Conservation (phyloP, 2,797 vertebrate species). For the Chelmon rostratus region DNA sequence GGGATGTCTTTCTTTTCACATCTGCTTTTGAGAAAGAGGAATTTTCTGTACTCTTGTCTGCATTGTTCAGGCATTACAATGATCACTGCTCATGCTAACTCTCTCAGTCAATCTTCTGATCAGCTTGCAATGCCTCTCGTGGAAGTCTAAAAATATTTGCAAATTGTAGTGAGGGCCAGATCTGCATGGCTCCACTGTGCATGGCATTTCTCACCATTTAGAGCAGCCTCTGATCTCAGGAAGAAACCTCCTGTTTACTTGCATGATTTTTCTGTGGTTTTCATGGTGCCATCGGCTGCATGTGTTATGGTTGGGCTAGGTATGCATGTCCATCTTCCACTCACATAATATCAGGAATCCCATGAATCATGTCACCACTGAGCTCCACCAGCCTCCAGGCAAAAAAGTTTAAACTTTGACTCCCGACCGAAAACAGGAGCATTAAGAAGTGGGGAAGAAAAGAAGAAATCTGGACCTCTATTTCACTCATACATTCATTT, state of each 20-base stretch:
- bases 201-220: not conserved
- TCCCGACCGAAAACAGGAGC: not conserved
- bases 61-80: constrained; percentile 23
- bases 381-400: constrained; percentile 3
- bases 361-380: not conserved
- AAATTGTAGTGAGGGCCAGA: constrained; percentile 3
- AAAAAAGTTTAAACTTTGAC: not conserved
- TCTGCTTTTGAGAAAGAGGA: constrained; percentile 19
- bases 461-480: no score
- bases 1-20: constrained; percentile 22
- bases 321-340: not conserved
- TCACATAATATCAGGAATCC: not conserved
- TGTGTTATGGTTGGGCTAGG: not conserved
- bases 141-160: not conserved
- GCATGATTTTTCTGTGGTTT: not conserved
- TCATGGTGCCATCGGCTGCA: constrained; percentile 1
- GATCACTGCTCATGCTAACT: not conserved
- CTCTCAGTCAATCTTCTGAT: not conserved
- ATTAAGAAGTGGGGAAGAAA: no score
- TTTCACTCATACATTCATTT: not conserved
- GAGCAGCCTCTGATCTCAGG: not conserved
- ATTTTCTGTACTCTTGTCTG: constrained; percentile 23
- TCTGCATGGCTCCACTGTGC: not conserved
- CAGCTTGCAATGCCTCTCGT: not conserved
- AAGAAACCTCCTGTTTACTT: constrained; percentile 1